phyloP scores from a whole-genome alignment of 1,140 invertebrate species.

The Ceratosolen fusciceps region DNA sequence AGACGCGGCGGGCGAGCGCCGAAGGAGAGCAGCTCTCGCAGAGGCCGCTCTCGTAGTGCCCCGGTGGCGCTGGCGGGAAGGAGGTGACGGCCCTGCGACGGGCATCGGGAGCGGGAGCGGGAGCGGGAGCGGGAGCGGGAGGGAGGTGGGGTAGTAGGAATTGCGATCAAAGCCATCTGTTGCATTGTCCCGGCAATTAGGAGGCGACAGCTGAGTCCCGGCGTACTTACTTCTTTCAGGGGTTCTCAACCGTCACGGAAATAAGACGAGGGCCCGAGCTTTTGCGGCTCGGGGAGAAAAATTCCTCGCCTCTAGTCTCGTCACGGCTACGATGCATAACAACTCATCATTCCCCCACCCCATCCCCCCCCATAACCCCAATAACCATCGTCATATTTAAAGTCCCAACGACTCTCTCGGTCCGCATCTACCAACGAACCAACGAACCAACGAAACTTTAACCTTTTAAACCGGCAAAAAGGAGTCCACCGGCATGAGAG shows the following conservation, averaged over 20 bases:
- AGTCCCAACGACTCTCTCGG: too few relatives aligned
- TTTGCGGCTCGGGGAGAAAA: too few relatives aligned
- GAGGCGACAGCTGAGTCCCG: constrained; percentile 71
- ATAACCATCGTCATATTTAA: too few relatives aligned
- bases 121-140: constrained; percentile 34
- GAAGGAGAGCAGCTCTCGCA: constrained; percentile 32
- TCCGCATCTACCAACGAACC: too few relatives aligned
- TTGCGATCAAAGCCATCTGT: constrained; percentile 73
- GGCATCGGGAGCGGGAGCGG: not conserved
- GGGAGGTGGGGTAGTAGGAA: constrained; percentile 55
- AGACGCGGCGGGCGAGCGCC: not conserved
- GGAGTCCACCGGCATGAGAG: too few relatives aligned
- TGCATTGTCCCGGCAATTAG: constrained; percentile 73
- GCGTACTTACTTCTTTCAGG: constrained; percentile 69
- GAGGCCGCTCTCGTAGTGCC: too few relatives aligned
- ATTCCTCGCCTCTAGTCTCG: too few relatives aligned
- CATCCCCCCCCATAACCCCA: too few relatives aligned
- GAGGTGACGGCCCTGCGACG: not conserved
- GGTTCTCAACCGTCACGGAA: constrained; percentile 60
- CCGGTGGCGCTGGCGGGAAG: constrained; percentile 27
- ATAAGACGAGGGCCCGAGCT: not conserved
- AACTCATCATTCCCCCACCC: too few relatives aligned
- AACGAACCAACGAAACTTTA: too few relatives aligned
- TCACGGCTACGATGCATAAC: too few relatives aligned
- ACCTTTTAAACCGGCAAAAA: too few relatives aligned